These are phyloP conservation scores for Beris morrisii DNA, from an alignment of 2,888 invertebrate genomes.

Conservation along the genomic window DNA sequence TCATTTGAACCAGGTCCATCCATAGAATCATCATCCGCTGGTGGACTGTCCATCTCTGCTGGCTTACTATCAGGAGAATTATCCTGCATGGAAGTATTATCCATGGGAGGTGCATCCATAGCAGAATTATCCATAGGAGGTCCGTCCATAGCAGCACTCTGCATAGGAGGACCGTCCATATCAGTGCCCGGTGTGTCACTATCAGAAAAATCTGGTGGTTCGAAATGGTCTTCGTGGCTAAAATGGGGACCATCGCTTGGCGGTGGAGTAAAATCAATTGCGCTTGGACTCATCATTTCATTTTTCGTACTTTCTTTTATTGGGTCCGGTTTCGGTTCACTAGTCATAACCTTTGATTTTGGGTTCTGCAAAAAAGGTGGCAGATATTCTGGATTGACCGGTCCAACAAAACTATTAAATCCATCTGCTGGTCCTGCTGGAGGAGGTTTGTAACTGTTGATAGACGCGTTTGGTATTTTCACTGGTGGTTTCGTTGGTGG, in stretches of 20 bases:
- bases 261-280: conserved; percentile 7
- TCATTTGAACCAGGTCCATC: conserved; percentile 31
- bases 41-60: neutral
- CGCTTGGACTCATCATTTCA: conserved; percentile 13
- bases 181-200: no score
- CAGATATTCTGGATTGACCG: conserved; percentile 43
- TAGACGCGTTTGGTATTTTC: conserved; percentile 43
- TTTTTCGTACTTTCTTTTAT: neutral
- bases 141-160: neutral
- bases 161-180: conserved; percentile 12
- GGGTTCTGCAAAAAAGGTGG: conserved; percentile 34
- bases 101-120: neutral
- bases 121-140: no score
- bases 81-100: neutral
- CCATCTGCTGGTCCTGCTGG: conserved; percentile 47
- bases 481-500: conserved; percentile 43
- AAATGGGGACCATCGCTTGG: neutral
- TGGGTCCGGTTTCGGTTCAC: neutral
- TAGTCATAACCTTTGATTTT: conserved; percentile 12
- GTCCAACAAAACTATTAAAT: conserved; percentile 44
- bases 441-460: conserved; percentile 52
- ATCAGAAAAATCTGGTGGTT: no score
- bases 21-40: conserved; percentile 41
- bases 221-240: no score
- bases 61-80: neutral